Conservation (phyloP, 2,113 vertebrate species). For the Micronycteris hirsuta region DNA sequence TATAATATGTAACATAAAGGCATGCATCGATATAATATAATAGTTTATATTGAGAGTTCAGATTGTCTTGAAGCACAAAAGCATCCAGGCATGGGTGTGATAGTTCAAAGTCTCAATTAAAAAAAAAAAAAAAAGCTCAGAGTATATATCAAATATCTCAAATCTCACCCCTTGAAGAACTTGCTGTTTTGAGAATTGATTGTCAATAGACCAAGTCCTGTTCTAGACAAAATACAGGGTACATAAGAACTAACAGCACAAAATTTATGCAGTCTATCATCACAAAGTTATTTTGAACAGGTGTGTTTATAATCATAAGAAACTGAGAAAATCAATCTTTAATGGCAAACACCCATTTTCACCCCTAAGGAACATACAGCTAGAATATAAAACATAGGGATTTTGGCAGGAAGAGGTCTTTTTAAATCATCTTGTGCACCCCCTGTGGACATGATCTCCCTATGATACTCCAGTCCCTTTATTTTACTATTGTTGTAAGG, state of each 20-base stretch:
- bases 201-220: conserved; percentile 22
- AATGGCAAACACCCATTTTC: conserved; percentile 68
- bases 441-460: neutral
- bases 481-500: conserved; percentile 42
- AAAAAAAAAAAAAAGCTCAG: neutral
- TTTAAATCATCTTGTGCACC: conserved; percentile 8
- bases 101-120: neutral
- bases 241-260: conserved; percentile 26
- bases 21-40: neutral
- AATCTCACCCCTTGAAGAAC: neutral
- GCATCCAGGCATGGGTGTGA: rapidly evolving
- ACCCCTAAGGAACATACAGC: conserved; percentile 50
- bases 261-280: conserved; percentile 62
- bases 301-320: conserved; percentile 78
- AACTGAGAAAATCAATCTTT: conserved; percentile 75
- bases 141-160: neutral
- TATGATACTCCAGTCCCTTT: neutral
- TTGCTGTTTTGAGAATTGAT: neutral
- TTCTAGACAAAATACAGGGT: conserved; percentile 50
- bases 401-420: conserved; percentile 62
- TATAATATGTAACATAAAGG: neutral
- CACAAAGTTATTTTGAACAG: conserved; percentile 75
- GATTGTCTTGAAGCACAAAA: neutral
- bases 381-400: conserved; percentile 74
- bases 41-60: conserved; percentile 2